A percentile compares a stretch with the other conserved stretches of the same genome.
These are phyloP conservation scores for Tinea trinotella DNA, from an alignment of 2,888 invertebrate genomes.

Conservation along the genomic window DNA sequence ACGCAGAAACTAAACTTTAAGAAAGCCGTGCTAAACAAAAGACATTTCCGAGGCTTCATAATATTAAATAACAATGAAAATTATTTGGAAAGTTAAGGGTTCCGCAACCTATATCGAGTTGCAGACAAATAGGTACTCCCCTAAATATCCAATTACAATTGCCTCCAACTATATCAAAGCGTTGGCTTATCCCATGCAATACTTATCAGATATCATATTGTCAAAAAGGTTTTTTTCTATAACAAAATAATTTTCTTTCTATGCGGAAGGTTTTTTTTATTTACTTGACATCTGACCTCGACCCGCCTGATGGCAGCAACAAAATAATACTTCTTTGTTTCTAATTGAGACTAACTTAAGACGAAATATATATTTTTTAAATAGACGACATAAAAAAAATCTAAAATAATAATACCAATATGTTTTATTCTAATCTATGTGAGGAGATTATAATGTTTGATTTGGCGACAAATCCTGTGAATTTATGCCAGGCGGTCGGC, in stretches of 20 bases:
- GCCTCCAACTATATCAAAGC: neutral
- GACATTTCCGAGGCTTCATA: neutral
- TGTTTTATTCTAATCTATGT: constrained; percentile 5
- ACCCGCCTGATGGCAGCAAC: no score
- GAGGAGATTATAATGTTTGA: constrained; percentile 17
- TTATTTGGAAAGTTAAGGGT: neutral
- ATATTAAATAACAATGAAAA: neutral
- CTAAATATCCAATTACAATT: neutral
- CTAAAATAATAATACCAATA: constrained; percentile 1
- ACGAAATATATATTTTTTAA: no score
- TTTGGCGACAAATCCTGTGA: constrained; percentile 28
- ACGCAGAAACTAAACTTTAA: neutral
- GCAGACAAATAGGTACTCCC: neutral
- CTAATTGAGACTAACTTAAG: no score
- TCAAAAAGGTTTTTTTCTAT: neutral
- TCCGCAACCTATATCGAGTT: neutral
- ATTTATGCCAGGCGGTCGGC: constrained; percentile 46
- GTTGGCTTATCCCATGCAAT: neutral
- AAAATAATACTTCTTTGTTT: no score
- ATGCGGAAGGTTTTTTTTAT: no score
- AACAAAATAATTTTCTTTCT: no score
- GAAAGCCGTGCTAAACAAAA: neutral
- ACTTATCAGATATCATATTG: neutral
- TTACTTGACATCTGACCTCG: no score
- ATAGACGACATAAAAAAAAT: neutral